Evolutionary conservation across 1,140 invertebrate genomes (phyloP).

Genomic region (Drosophila cardini): DNA sequence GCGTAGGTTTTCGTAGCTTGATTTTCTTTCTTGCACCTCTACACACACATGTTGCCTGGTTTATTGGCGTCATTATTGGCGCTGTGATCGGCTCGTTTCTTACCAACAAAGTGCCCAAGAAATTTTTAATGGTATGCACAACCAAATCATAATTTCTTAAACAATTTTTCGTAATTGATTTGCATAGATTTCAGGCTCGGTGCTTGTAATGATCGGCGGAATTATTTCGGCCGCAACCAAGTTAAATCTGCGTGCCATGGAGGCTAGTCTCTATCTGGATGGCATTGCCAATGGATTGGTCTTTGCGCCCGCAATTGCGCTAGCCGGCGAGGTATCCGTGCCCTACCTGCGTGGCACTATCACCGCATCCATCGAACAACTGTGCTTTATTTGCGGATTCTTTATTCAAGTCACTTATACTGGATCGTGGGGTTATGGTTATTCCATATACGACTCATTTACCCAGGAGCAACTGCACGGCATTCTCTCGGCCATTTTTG

Average conservation of each 20-base stretch:
- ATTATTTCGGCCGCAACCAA: constrained; percentile 33
- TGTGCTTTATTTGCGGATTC: constrained; percentile 27
- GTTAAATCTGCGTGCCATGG: constrained; percentile 1
- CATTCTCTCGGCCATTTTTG: constrained; percentile 42
- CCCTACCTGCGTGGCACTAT: constrained; percentile 40
- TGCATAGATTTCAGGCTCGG: constrained; percentile 31
- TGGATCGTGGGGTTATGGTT: constrained; percentile 14
- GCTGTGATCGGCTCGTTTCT: constrained; percentile 41
- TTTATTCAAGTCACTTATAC: constrained; percentile 51
- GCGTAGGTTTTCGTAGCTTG: constrained; percentile 46
- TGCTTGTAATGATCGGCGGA: constrained; percentile 52
- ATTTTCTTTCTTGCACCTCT: rapidly evolving
- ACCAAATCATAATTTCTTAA: neutral
- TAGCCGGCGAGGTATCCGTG: constrained; percentile 54
- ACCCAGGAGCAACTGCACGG: constrained; percentile 56
- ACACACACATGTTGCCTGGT: constrained; percentile 61
- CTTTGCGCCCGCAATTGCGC: constrained; percentile 60
- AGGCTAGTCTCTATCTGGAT: constrained; percentile 57
- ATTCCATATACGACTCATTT: constrained; percentile 1
- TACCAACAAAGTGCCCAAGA: constrained; percentile 60
- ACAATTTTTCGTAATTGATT: rapidly evolving
- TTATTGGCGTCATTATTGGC: constrained; percentile 67
- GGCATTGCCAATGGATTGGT: constrained; percentile 63
- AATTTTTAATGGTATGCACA: constrained; percentile 52
- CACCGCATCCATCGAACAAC: constrained; percentile 39